Percentiles rank a stretch among this genome's conserved stretches.
phyloP scores from a whole-genome alignment of 2,888 invertebrate genomes.

The Aquatica leii region DNA sequence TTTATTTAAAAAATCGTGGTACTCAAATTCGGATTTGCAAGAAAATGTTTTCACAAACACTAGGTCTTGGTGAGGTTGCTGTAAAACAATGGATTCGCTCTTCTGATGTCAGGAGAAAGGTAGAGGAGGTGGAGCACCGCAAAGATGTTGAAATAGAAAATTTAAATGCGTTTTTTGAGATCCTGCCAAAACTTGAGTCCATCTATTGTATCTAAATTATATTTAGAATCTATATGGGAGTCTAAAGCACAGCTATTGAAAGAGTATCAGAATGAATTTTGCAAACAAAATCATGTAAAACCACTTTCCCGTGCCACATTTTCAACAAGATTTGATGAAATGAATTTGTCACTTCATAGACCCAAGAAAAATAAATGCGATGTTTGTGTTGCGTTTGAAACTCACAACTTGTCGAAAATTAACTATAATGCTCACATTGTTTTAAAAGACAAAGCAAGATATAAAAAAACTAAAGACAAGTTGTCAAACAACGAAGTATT shows the following conservation, averaged over 20 bases:
- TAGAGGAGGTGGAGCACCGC: not conserved
- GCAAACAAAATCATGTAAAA: conserved; percentile 11
- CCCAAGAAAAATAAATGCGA: conserved; percentile 23
- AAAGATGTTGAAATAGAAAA: not conserved
- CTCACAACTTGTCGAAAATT: conserved; percentile 3
- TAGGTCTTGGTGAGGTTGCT: not conserved
- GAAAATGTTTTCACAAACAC: conserved; percentile 14
- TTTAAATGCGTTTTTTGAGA: not conserved
- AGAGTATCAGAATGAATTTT: conserved; percentile 15
- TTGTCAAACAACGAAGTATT: conserved; percentile 13
- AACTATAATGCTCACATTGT: not conserved
- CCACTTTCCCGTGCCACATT: conserved; percentile 14
- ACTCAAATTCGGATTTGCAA: conserved; percentile 1
- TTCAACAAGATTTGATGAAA: conserved; percentile 18
- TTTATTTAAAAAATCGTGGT: not conserved
- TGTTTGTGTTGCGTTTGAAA: conserved; percentile 21
- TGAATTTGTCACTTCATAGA: conserved; percentile 16
- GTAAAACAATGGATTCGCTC: not conserved
- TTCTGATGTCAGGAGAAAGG: not conserved
- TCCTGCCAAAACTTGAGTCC: not conserved
- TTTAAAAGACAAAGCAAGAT: conserved; percentile 20
- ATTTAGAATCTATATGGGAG: not conserved
- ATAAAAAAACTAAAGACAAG: conserved; percentile 21
- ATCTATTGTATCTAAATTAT: not conserved
- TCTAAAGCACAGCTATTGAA: conserved; percentile 11